A percentile compares a stretch with the other conserved stretches of the same genome.
These are phyloP conservation scores for Galagoides demidoff DNA, from an alignment of 2,797 vertebrate genomes.

Conservation along the genomic window DNA sequence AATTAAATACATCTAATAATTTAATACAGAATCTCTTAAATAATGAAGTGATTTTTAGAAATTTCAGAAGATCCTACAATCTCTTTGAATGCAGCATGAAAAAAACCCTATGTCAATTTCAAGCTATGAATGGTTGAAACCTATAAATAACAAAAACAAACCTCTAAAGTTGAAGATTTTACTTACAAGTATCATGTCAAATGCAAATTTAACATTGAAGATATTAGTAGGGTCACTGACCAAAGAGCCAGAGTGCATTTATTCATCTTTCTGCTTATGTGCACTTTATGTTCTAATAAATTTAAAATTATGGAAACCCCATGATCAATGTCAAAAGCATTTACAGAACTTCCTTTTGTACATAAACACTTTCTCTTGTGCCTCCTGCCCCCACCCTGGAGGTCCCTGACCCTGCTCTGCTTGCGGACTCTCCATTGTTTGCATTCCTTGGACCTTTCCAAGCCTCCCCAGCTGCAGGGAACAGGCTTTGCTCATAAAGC, in stretches of 20 bases:
- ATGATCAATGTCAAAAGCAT: constrained; percentile 77
- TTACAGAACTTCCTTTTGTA: constrained; percentile 77
- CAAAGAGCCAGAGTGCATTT: background rate
- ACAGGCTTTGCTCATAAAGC: constrained; percentile 74
- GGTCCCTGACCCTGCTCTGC: constrained; percentile 76
- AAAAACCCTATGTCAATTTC: background rate
- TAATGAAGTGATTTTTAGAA: background rate
- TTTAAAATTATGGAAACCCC: constrained; percentile 78
- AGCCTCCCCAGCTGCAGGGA: constrained; percentile 76
- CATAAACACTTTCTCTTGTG: constrained; percentile 80
- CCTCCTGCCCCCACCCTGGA: constrained; percentile 82
- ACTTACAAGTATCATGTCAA: background rate
- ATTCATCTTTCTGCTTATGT: constrained; percentile 65
- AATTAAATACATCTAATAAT: background rate
- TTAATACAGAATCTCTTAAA: constrained; percentile 15
- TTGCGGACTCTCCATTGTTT: constrained; percentile 80
- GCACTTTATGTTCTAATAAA: constrained; percentile 77
- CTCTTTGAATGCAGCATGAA: background rate
- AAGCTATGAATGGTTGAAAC: background rate
- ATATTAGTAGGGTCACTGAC: background rate
- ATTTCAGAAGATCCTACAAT: background rate
- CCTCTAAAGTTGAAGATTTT: constrained; percentile 19
- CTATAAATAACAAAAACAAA: background rate
- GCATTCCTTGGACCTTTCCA: constrained; percentile 80
- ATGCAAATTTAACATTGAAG: background rate